Percentiles rank a stretch among this genome's conserved stretches.
These are phyloP conservation scores for Engraulis encrasicolus DNA, from an alignment of 2,113 vertebrate species.

Conservation along the genomic window DNA sequence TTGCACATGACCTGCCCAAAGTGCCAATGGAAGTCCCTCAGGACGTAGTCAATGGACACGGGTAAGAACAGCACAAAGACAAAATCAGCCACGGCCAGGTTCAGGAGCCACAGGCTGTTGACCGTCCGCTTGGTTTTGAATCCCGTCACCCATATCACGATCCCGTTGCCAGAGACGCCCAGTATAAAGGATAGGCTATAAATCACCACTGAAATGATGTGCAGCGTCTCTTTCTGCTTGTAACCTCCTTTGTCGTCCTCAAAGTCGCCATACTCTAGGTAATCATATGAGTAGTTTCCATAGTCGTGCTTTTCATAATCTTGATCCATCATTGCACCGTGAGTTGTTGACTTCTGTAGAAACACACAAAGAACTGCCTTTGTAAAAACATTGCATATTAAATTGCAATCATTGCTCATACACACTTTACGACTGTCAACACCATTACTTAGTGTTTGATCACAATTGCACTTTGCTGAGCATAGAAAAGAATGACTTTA, in stretches of 20 bases:
- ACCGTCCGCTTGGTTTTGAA: constrained; percentile 90
- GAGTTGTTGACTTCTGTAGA: neutral
- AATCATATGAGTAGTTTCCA: constrained; percentile 67
- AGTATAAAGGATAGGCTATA: constrained; percentile 85
- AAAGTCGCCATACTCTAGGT: constrained; percentile 66
- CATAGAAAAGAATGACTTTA: neutral
- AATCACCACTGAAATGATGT: constrained; percentile 86
- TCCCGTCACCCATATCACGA: constrained; percentile 90
- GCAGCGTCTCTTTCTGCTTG: constrained; percentile 69
- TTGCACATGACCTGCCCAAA: constrained; percentile 90
- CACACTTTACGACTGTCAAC: neutral
- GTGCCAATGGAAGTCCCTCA: constrained; percentile 89
- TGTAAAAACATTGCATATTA: neutral
- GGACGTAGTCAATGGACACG: constrained; percentile 88
- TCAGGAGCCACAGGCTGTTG: constrained; percentile 90
- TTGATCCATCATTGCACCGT: neutral
- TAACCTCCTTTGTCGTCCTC: constrained; percentile 60
- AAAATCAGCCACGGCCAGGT: constrained; percentile 92
- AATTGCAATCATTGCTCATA: neutral
- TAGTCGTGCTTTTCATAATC: constrained; percentile 13
- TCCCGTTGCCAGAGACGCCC: constrained; percentile 89
- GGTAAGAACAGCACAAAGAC: constrained; percentile 92
- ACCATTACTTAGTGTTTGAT: neutral
- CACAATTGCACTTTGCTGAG: neutral
- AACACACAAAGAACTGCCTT: neutral